Evolutionary conservation across 2,797 vertebrate species (phyloP).

Genomic region (Craterocephalus amniculus): DNA sequence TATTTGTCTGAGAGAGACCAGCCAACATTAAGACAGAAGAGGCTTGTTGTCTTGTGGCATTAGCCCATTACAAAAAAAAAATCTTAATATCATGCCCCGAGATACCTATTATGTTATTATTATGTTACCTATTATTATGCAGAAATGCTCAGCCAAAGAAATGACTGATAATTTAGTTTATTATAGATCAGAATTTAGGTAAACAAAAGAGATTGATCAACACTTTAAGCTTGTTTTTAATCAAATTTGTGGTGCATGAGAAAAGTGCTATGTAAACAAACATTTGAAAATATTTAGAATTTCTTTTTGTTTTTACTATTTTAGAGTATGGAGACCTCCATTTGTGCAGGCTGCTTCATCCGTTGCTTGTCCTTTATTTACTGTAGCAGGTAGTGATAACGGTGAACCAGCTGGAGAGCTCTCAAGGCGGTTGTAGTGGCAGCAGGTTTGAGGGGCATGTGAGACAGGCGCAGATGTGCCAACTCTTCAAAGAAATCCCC

Average conservation of each 20-base stretch:
- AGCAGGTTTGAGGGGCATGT: slow-evolving; percentile 2
- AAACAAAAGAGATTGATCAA: neutral
- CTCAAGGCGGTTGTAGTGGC: slow-evolving; percentile 16
- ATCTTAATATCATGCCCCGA: too few relatives aligned
- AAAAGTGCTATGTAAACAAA: too few relatives aligned
- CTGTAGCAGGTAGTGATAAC: slow-evolving; percentile 20
- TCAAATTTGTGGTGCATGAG: neutral
- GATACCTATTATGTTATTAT: too few relatives aligned
- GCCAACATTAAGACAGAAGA: neutral
- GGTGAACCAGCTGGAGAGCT: slow-evolving; percentile 44
- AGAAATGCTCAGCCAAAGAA: neutral
- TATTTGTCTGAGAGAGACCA: neutral
- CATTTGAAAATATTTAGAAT: neutral
- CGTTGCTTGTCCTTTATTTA: slow-evolving; percentile 42
- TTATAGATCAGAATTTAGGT: neutral
- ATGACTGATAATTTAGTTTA: neutral
- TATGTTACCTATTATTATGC: too few relatives aligned
- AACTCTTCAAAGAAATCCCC: slow-evolving; percentile 40
- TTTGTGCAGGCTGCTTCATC: slow-evolving; percentile 19
- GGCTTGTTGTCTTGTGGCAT: neutral
- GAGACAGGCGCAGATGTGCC: slow-evolving; percentile 39
- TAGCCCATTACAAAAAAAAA: too few relatives aligned
- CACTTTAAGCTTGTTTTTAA: neutral
- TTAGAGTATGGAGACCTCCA: neutral
- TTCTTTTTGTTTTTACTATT: neutral